Percentiles rank a stretch among this genome's conserved stretches.
Evolutionary conservation across 1,140 invertebrate species (phyloP).

Genomic region (Drosophila navojoa): DNA sequence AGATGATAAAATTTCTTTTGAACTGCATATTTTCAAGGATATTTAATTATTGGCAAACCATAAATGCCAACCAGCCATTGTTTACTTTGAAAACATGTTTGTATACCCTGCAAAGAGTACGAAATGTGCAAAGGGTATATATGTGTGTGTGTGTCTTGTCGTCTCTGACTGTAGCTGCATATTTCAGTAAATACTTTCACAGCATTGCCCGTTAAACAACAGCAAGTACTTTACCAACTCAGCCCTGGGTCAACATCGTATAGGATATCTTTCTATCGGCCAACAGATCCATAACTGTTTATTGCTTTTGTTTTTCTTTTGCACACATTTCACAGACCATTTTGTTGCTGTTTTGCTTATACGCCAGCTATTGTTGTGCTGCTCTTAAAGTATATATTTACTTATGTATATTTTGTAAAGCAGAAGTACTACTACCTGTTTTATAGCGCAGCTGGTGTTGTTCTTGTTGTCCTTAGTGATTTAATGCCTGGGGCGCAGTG

Average conservation of each 20-base stretch:
- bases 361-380: constrained; percentile 22
- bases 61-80: not conserved
- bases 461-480: constrained; percentile 46
- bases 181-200: too few species aligned
- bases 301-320: constrained; percentile 24
- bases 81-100: constrained; percentile 27
- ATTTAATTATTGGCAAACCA: not conserved
- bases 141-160: too few species aligned
- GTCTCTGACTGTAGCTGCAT: too few species aligned
- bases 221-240: too few species aligned
- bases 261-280: not conserved
- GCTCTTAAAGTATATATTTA: constrained; percentile 72
- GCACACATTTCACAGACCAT: constrained; percentile 40
- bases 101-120: not conserved
- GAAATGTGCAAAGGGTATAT: not conserved
- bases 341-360: constrained; percentile 52
- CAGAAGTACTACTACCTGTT: constrained; percentile 54
- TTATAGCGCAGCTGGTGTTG: constrained; percentile 24
- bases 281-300: not conserved
- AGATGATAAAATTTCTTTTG: not conserved
- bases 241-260: too few species aligned
- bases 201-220: too few species aligned
- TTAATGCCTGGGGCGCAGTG: constrained; percentile 60
- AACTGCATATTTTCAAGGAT: not conserved
- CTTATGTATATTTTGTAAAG: constrained; percentile 56